Base-by-base conservation (phyloP, 1,140 invertebrate species). In the Drosophila pallidifrons region DNA sequence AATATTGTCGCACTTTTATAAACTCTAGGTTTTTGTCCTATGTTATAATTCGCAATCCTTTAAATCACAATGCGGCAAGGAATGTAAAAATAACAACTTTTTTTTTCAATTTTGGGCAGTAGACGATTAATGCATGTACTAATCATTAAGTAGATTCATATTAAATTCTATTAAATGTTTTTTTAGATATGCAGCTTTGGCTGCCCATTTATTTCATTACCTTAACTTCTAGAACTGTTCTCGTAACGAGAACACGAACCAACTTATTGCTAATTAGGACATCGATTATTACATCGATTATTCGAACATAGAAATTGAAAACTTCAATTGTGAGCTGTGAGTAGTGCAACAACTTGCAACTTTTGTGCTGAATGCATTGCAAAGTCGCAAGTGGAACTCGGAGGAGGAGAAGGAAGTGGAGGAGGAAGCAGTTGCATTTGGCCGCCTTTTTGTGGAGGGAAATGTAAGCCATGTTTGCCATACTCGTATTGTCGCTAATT, bases 401-500 rank as follows among this genome's bases (percentile, higher is more conserved):
- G 20, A 25, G 0, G 20, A 25, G 20, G 20, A 25, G 20, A 25
- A 25, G 20, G 20, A 25, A 0, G 2, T 25, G 20, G 20, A 25
- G 20, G 20, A 28, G 5, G 7, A 10, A 20, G 52, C 52, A 55
- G 32, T 58, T 38, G 38, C 41, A 35, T 25, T 52, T 10, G 54
- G 54, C 63, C 70, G 38, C 63, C 35, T 58, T 66, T 41, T 41
- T 16, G 20, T 25, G 20, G n/a, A 13, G 30, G 70, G 45, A 67
- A 45, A 82, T 75, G 71, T 82, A 82, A 82, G 81, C 81, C 68
- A 58, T 82, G 81, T 81, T 81, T 86, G 83, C 74, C 68, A 8
- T 10, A 16, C 15, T 64, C 60, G 75, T 66, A 77, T 87, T 79
- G 74, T 80, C 83, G 72, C 80, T 88, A 88, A 88, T 88, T 88